phyloP scores from a whole-genome alignment of 2,888 invertebrate species.

The Magallana nippona region DNA sequence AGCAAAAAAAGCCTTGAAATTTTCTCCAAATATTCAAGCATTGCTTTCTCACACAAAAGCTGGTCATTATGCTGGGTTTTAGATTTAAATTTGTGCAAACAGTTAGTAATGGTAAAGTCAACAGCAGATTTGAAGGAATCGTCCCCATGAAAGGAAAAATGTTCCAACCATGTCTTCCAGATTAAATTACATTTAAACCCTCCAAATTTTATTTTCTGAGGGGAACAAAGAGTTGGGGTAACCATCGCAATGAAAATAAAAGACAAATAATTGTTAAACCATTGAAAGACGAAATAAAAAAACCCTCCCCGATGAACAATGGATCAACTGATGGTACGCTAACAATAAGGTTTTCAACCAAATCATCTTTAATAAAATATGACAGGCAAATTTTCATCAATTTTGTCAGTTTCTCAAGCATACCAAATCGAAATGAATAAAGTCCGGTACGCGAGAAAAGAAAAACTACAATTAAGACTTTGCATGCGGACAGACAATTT shows the following conservation, averaged over 20 bases:
- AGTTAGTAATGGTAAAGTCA: conserved; percentile 37
- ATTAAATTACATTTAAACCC: conserved; percentile 35
- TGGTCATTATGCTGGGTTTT: conserved; percentile 21
- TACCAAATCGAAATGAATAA: neutral
- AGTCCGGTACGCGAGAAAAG: neutral
- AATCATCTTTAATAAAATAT: conserved; percentile 32
- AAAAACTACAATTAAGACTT: neutral
- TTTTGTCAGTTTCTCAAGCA: conserved; percentile 6
- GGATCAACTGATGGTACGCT: neutral
- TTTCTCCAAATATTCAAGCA: conserved; percentile 14
- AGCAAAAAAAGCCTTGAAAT: conserved; percentile 32
- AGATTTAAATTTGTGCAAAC: conserved; percentile 38
- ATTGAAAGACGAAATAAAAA: conserved; percentile 10
- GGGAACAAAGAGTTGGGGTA: neutral
- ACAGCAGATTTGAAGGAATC: conserved; percentile 12
- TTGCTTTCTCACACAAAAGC: conserved; percentile 32
- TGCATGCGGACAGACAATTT: neutral
- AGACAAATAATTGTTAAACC: conserved; percentile 17
- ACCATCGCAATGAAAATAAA: conserved; percentile 33
- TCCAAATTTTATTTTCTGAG: neutral
- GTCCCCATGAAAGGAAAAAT: conserved; percentile 11
- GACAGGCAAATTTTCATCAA: conserved; percentile 9
- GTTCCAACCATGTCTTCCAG: conserved; percentile 10
- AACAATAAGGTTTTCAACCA: conserved; percentile 22
- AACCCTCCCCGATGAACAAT: neutral